Evolutionary conservation across 1,140 invertebrate genomes (phyloP).

Genomic region (Galleria mellonella): DNA sequence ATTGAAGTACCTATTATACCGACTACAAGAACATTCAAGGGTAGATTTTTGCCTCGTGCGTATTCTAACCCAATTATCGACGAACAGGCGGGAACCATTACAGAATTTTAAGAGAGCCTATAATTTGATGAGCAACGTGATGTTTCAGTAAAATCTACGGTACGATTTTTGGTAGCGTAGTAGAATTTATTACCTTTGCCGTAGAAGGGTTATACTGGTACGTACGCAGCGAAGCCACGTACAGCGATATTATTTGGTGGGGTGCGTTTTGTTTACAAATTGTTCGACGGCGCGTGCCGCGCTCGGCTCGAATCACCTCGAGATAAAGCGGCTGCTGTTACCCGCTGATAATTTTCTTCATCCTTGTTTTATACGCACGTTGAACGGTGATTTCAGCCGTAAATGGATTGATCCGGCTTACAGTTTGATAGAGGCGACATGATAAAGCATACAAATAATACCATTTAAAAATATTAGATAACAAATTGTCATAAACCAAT

Average conservation of each 20-base stretch:
- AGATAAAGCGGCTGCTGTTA: constrained; percentile 31
- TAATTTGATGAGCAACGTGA: constrained; percentile 2
- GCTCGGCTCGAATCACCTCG: constrained; percentile 25
- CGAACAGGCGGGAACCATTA: neutral
- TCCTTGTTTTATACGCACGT: constrained; percentile 31
- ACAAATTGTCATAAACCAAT: too few species aligned
- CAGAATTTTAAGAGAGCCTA: neutral
- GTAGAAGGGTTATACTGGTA: constrained; percentile 28
- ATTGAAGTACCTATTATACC: too few species aligned
- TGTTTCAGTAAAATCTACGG: neutral
- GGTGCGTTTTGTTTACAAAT: constrained; percentile 62
- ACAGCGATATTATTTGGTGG: constrained; percentile 43
- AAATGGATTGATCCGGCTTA: constrained; percentile 29
- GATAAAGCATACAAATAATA: neutral
- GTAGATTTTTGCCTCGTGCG: neutral
- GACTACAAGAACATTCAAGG: too few species aligned
- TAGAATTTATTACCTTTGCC: constrained; percentile 38
- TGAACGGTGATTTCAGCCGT: constrained; percentile 25
- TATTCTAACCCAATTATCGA: constrained; percentile 5
- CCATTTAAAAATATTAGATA: too few species aligned
- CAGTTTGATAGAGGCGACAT: constrained; percentile 3
- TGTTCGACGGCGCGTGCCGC: constrained; percentile 43
- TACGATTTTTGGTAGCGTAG: constrained; percentile 41
- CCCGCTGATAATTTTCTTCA: constrained; percentile 41
- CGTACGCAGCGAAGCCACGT: constrained; percentile 20